These are phyloP conservation scores for Cryptocephalus primarius DNA, from an alignment of 2,888 invertebrate species.

Conservation along the genomic window DNA sequence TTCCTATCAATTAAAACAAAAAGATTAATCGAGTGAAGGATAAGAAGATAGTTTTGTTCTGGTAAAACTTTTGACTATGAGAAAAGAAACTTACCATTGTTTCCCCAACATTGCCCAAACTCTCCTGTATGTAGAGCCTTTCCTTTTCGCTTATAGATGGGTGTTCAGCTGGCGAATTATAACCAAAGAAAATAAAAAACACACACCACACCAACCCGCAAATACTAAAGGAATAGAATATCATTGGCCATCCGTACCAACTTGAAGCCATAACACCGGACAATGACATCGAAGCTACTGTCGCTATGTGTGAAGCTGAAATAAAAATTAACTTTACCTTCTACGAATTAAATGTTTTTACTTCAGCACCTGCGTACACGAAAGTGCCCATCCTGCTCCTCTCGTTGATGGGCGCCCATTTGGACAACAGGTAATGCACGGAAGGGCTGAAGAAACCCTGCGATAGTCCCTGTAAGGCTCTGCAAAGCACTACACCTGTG, in stretches of 20 bases:
- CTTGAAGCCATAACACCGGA: constrained; percentile 63
- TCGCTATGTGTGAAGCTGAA: constrained; percentile 64
- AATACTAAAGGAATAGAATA: constrained; percentile 62
- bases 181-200: constrained; percentile 50
- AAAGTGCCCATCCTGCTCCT: constrained; percentile 56
- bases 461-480: constrained; percentile 61
- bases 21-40: too few species aligned
- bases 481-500: constrained; percentile 48
- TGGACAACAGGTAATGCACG: constrained; percentile 60
- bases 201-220: constrained; percentile 49
- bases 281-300: constrained; percentile 60
- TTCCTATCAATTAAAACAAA: too few species aligned
- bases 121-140: constrained; percentile 50
- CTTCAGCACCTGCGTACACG: constrained; percentile 43
- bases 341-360: too few species aligned
- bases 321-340: constrained; percentile 1
- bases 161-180: constrained; percentile 52
- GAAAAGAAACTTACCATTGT: background rate
- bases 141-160: constrained; percentile 52
- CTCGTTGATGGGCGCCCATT: constrained; percentile 62
- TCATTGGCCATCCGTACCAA: constrained; percentile 62
- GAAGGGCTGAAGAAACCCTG: constrained; percentile 64
- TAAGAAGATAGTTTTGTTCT: too few species aligned
- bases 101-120: constrained; percentile 10
- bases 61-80: too few species aligned